phyloP scores from a whole-genome alignment of 2,797 vertebrate species.

The Helicolenus hilgendorfi region DNA sequence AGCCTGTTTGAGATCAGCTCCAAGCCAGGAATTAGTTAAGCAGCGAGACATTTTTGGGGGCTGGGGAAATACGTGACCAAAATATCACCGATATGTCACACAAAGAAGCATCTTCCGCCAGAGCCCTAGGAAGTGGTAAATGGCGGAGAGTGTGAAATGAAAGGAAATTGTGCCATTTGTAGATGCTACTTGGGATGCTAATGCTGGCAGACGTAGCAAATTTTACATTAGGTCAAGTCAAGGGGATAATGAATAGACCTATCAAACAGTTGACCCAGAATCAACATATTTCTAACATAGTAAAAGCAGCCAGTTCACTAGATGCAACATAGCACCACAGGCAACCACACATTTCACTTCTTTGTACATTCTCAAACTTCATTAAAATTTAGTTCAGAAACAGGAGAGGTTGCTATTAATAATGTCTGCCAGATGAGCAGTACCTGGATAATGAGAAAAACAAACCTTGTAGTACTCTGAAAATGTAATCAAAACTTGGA shows the following conservation, averaged over 20 bases:
- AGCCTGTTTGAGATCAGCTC: conserved; percentile 32
- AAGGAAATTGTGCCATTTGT: conserved; percentile 26
- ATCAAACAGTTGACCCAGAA: conserved; percentile 36
- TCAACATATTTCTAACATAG: not conserved
- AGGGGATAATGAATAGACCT: conserved; percentile 13
- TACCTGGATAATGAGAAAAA: not conserved
- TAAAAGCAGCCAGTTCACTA: not conserved
- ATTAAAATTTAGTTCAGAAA: not conserved
- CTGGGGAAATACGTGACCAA: conserved; percentile 1
- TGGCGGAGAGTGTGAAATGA: conserved; percentile 32
- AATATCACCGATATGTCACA: conserved; percentile 34
- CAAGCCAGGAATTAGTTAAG: conserved; percentile 41
- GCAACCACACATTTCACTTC: not conserved
- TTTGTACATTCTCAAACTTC: not conserved
- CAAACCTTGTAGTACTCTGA: not conserved
- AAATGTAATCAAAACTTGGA: not conserved
- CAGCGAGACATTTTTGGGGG: not conserved
- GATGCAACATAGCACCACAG: not conserved
- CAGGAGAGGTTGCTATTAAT: not conserved
- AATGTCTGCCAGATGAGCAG: not conserved
- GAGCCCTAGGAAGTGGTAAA: not conserved
- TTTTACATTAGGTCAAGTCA: conserved; percentile 40
- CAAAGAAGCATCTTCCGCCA: not conserved
- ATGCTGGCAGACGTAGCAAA: not conserved
- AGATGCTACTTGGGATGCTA: not conserved